Base-by-base conservation (phyloP, 2,888 invertebrate species). In the Chrysolina haemoptera region DNA sequence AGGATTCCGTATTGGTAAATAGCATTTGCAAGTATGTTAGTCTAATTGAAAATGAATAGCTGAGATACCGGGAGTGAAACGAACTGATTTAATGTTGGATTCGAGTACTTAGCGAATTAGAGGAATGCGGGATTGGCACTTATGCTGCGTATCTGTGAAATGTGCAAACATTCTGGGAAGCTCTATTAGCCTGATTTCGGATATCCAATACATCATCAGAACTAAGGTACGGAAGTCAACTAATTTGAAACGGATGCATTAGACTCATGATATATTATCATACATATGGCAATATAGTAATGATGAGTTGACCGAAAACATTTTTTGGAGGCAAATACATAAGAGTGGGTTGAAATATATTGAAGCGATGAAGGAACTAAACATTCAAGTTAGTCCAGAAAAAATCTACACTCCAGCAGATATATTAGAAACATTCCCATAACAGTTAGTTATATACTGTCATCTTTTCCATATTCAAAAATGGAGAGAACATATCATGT, bases 1-100 rank as follows among this genome's bases (percentile, higher is more conserved):
- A n/a, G 41, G 50, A 67, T 40, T 67, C 41, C 8, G 27, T 67
- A 67, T 67, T 67, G 55, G 67, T 67, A 41, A 67, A 53, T 20
- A 67, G 53, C 67, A 53, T 67, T 53, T 40, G 67, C 53, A 18
- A 67, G 53, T 18, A 43, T 67, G 67, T 41, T 16, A 18, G 27
- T 40, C 53, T 67, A 53, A 67, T 53, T 20, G 50, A 40, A 35
- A 48, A 16, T 40, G 67, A 67, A 67, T 67, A 53, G 67, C 53
- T 12, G 41, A 35, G 35, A 59, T 59, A 14, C 27, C 59, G 2
- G 2, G 59, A 59, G 59, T 22, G 9, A 59, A 59, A 27, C 59
- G 20, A 67, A 67, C 55, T 40, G 67, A 67, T 53, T 67, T 53
- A 53, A 41, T 55, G 40, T 41, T 16, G 67, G 41, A 50, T 55